Evolutionary conservation across 2,797 vertebrate genomes (phyloP).

Genomic region (Glyptemys insculpta): DNA sequence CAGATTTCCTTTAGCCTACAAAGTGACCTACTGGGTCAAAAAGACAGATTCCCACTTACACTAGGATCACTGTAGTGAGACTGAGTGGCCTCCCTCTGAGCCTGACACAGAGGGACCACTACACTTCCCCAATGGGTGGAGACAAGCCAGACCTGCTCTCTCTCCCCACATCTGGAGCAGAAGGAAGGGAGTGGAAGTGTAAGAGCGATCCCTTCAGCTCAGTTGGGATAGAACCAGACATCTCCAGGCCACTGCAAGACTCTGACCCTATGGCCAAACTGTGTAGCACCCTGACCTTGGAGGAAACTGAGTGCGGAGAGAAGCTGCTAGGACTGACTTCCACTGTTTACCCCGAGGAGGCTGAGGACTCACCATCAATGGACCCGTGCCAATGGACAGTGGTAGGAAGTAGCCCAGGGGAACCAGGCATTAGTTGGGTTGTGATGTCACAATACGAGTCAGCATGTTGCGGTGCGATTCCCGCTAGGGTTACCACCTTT

Average conservation of each 20-base stretch:
- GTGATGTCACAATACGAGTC: background rate
- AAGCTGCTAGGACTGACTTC: background rate
- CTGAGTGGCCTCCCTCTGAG: background rate
- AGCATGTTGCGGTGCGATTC: background rate
- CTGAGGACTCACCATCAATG: too few species aligned
- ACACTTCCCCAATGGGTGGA: background rate
- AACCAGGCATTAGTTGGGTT: background rate
- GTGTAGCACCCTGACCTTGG: background rate
- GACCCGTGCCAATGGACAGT: too few species aligned
- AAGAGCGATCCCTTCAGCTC: background rate
- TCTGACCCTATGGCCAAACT: too few species aligned
- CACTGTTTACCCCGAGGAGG: background rate
- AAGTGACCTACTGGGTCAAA: background rate
- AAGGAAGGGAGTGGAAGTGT: background rate
- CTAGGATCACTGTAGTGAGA: background rate
- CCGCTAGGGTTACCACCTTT: too few species aligned
- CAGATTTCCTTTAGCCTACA: fast-evolving
- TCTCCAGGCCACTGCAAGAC: background rate
- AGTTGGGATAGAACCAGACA: background rate
- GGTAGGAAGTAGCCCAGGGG: too few species aligned
- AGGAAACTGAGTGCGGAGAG: background rate
- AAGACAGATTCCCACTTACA: background rate
- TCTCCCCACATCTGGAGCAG: background rate
- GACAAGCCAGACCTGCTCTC: background rate
- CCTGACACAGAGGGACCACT: background rate